phyloP scores from a whole-genome alignment of 1,140 invertebrate genomes.

The Ips typographus region DNA sequence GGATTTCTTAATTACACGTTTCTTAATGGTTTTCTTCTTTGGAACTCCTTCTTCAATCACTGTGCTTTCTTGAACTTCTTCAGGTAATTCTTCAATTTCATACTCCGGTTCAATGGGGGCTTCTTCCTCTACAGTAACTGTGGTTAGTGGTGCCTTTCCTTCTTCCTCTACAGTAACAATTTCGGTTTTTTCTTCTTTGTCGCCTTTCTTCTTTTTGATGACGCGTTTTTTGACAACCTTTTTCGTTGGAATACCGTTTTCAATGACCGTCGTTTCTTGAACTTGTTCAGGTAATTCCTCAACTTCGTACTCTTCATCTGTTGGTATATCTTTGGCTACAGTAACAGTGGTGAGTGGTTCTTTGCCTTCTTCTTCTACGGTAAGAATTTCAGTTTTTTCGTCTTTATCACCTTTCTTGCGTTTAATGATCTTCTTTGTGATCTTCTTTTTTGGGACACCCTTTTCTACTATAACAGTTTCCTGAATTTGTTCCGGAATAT shows the following conservation, averaged over 20 bases:
- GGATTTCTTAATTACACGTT: constrained; percentile 46
- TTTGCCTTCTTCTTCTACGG: constrained; percentile 50
- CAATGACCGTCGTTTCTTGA: constrained; percentile 42
- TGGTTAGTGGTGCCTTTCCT: constrained; percentile 49
- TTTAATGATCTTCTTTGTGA: constrained; percentile 40
- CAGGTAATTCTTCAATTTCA: constrained; percentile 45
- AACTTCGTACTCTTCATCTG: constrained; percentile 30
- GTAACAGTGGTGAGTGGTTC: constrained; percentile 49
- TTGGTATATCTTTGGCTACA: constrained; percentile 32
- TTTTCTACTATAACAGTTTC: constrained; percentile 47
- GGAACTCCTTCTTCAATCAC: constrained; percentile 44
- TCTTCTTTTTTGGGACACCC: constrained; percentile 43
- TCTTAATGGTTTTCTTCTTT: constrained; percentile 51
- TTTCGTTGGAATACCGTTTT: constrained; percentile 46
- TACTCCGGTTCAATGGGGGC: constrained; percentile 33
- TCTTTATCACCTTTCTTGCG: constrained; percentile 33
- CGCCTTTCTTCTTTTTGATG: constrained; percentile 49
- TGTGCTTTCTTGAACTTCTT: constrained; percentile 40
- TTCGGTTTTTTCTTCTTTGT: constrained; percentile 45
- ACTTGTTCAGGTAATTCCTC: constrained; percentile 44
- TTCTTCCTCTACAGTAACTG: constrained; percentile 44
- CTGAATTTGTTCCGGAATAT: constrained; percentile 41
- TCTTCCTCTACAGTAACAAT: constrained; percentile 49
- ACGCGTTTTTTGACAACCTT: constrained; percentile 51
- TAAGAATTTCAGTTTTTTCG: constrained; percentile 32